Evolutionary conservation across 2,113 vertebrate genomes (phyloP).

Genomic region (Capreolus pygargus): DNA sequence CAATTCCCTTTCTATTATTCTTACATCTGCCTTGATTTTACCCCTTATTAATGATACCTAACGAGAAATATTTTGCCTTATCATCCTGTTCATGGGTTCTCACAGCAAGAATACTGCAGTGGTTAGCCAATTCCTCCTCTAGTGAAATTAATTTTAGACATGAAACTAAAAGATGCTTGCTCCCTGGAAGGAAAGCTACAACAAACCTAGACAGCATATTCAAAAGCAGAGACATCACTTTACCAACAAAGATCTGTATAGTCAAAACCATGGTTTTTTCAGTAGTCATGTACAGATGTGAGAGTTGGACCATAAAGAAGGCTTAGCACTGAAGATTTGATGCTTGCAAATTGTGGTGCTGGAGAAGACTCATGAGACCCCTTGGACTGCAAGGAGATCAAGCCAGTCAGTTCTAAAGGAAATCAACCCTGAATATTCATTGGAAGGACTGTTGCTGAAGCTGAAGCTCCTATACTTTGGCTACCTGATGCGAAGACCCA

Average conservation of each 20-base stretch:
- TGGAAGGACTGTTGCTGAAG: not conserved
- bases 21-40: not conserved
- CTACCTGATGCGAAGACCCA: not conserved
- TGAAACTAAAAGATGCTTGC: not conserved
- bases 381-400: not conserved
- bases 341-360: not conserved
- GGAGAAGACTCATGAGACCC: not conserved
- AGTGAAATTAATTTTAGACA: not conserved
- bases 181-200: not conserved
- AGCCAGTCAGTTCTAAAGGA: not conserved
- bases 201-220: not conserved
- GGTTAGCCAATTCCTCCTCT: not conserved
- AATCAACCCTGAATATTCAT: not conserved
- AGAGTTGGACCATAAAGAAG: not conserved
- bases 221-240: not conserved
- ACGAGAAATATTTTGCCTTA: not conserved
- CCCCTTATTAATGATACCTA: not conserved
- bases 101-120: not conserved
- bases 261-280: not conserved
- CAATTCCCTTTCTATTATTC: not conserved
- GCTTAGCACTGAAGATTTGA: not conserved
- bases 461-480: not conserved
- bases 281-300: not conserved
- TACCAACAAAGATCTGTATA: not conserved
- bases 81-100: not conserved